Percentiles rank a stretch among this genome's conserved stretches.
Evolutionary conservation across 1,140 invertebrate species (phyloP).

Genomic region (Saccostrea echinata): DNA sequence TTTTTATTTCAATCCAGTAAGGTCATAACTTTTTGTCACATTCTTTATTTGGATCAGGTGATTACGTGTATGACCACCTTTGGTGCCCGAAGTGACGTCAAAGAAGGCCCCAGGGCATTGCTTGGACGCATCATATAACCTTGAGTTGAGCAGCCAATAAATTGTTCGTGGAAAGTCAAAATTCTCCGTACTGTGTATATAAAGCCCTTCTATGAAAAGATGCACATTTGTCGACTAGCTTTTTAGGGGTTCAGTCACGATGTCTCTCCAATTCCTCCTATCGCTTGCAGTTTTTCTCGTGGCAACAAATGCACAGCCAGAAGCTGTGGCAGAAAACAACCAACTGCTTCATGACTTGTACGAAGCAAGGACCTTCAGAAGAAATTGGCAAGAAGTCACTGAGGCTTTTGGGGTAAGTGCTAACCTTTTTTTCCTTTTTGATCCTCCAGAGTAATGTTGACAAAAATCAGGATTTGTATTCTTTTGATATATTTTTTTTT

Average conservation of each 20-base stretch:
- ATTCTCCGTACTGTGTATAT: neutral
- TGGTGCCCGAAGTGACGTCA: constrained; percentile 8
- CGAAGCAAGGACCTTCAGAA: neutral
- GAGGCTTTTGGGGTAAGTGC: neutral
- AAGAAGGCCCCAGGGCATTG: neutral
- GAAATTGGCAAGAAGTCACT: neutral
- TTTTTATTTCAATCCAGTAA: no score
- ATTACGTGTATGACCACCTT: no score
- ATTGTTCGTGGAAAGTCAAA: neutral
- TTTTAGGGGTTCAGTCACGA: neutral
- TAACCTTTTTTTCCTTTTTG: neutral
- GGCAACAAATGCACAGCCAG: neutral
- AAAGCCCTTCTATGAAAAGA: neutral
- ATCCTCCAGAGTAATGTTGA: neutral
- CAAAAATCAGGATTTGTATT: no score
- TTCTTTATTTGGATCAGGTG: no score
- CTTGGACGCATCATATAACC: constrained; percentile 5
- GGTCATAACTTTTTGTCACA: no score
- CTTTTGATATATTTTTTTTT: no score
- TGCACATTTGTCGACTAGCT: neutral
- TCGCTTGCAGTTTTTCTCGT: neutral
- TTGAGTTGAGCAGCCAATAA: neutral
- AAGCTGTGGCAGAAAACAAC: neutral
- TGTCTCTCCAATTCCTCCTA: neutral
- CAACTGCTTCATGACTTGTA: neutral